These are phyloP conservation scores for Sebastolobus alascanus DNA, from an alignment of 2,797 vertebrate genomes.

Conservation along the genomic window DNA sequence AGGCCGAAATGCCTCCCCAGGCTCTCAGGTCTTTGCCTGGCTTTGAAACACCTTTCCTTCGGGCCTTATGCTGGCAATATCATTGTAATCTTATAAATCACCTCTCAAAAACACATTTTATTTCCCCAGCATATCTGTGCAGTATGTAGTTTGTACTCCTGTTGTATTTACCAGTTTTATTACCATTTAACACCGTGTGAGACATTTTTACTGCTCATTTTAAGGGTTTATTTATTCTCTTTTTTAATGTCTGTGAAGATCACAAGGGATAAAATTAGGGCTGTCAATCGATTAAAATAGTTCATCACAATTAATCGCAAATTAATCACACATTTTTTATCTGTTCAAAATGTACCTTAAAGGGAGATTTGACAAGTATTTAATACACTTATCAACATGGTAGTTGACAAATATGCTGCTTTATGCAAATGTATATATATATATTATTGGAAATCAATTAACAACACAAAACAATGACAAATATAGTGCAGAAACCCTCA, in stretches of 20 bases:
- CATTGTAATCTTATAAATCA: constrained; percentile 63
- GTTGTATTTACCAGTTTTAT: constrained; percentile 21
- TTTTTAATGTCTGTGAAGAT: constrained; percentile 15
- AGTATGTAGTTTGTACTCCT: constrained; percentile 15
- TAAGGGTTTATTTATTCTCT: background rate
- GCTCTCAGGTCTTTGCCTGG: constrained; percentile 40
- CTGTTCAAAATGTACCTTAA: no score
- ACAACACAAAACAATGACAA: no score
- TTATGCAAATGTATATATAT: no score
- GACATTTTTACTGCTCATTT: constrained; percentile 18
- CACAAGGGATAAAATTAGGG: background rate
- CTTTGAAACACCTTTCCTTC: constrained; percentile 59
- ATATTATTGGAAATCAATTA: no score
- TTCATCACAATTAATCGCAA: no score
- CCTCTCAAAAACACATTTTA: constrained; percentile 30
- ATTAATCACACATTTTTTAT: no score
- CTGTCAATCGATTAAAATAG: no score
- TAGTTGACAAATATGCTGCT: no score
- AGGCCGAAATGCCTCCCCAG: constrained; percentile 56
- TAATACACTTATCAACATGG: fast-evolving
- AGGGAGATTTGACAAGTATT: no score
- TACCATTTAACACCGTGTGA: background rate
- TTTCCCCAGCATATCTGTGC: constrained; percentile 9
- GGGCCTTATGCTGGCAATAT: constrained; percentile 34
- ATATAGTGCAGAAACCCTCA: no score